Evolutionary conservation across 2,113 vertebrate genomes (phyloP), one percentile per base, ranked within the genome.

Genomic region (Morone chrysops): DNA sequence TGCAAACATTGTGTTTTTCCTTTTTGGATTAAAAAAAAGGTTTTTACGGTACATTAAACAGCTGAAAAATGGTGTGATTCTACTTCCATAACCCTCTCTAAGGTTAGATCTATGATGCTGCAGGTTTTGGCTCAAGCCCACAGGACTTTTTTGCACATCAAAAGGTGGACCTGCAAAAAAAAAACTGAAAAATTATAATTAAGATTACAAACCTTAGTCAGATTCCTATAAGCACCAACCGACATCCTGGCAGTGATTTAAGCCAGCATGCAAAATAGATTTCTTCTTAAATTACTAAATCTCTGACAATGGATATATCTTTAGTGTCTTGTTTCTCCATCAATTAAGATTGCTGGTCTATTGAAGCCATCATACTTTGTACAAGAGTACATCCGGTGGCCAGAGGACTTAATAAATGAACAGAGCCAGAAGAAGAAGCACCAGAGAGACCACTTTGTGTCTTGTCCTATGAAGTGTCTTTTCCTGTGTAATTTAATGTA

Each of bases 141-240:
- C 4, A 5, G 36, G 43, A 65, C 50, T 51, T 75, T 31, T 72
- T 89, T 84, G 38, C 59, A 68, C 20, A 82, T 85, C 59, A 75
- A 59, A 86, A 77, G 59, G 12, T 16, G 41, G 16, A 53, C 11
- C 5, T 25, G 5, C 1, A 5, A 61, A 61, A 69, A 78, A 16
- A 14, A 5, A 7, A 25, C 25, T 1, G 25, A 25, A 25, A 25
- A 25, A 18, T 4, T 53, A 41, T 8, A 50, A 78, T 68, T n/a
- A 75, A 54, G 47, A 72, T 48, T 36, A 10, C 48, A 83, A 65
- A 54, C n/a, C 17, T 56, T 45, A 66, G 71, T 43, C 48, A 62
- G 40, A 66, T 71, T n/a, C 11, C 36, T 20, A 51, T 57, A 40
- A 78, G 63, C 50, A 18, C 53, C 10, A 51, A 31, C 31, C 31